Conservation (phyloP, 2,113 vertebrate species). For the Xenopus laevis region DNA sequence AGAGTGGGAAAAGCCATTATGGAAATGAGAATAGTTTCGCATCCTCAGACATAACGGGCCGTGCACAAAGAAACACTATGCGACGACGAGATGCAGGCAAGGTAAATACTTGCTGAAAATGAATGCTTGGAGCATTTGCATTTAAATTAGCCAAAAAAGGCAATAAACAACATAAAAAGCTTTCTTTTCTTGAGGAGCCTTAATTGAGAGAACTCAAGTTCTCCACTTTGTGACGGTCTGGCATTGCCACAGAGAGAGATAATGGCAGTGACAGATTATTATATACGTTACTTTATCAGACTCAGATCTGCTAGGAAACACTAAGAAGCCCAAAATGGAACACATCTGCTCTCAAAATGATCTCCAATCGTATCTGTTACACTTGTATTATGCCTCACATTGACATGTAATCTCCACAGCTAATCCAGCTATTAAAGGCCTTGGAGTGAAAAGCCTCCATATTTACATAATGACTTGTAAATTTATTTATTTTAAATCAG, state of each 20-base stretch:
- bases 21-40: neutral
- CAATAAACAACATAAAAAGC: conserved; percentile 22
- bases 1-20: conserved; percentile 18
- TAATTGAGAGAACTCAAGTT: conserved; percentile 29
- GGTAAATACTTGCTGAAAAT: conserved; percentile 23
- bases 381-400: neutral
- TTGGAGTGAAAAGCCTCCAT: too few species aligned
- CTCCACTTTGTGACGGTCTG: conserved; percentile 11
- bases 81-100: neutral
- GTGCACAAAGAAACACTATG: conserved; percentile 1
- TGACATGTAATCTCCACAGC: neutral
- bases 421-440: too few species aligned
- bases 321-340: conserved; percentile 26
- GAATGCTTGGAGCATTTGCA: conserved; percentile 11
- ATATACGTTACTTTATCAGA: conserved; percentile 24
- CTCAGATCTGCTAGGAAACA: conserved; percentile 20
- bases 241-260: conserved; percentile 19
- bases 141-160: conserved; percentile 18
- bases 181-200: conserved; percentile 26
- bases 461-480: too few species aligned
- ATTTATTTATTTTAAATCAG: too few species aligned
- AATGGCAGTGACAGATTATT: conserved; percentile 26
- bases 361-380: conserved; percentile 19
- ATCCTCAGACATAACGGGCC: neutral
- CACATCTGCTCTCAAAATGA: conserved; percentile 19